phyloP scores from a whole-genome alignment of 2,888 invertebrate species.

The Cheilosia vulpina region DNA sequence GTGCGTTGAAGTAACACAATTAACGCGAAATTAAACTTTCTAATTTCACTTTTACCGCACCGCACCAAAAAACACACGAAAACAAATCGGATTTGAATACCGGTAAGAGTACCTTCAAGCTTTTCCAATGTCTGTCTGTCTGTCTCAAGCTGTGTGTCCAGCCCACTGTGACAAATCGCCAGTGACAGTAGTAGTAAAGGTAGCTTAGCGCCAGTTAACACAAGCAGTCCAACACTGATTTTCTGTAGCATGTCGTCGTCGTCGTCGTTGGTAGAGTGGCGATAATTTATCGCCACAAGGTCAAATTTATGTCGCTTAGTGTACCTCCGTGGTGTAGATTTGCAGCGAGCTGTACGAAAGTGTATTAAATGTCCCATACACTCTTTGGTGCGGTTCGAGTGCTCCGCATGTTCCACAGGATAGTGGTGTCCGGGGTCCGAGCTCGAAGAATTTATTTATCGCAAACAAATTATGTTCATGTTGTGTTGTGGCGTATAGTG shows the following conservation, averaged over 20 bases:
- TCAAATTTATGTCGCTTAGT: constrained; percentile 74
- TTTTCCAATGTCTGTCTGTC: neutral
- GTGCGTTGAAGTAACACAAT: constrained; percentile 57
- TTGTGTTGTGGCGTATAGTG: constrained; percentile 25
- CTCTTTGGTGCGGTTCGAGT: constrained; percentile 7
- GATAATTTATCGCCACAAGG: constrained; percentile 74
- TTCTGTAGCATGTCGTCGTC: constrained; percentile 59
- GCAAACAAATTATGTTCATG: constrained; percentile 71
- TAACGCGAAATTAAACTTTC: constrained; percentile 65
- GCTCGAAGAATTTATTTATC: constrained; percentile 63
- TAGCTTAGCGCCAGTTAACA: constrained; percentile 73
- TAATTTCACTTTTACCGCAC: constrained; percentile 67
- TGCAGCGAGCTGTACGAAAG: constrained; percentile 52
- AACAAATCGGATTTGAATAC: constrained; percentile 26
- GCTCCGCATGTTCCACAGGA: constrained; percentile 12
- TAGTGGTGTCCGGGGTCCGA: neutral
- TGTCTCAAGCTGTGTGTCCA: neutral
- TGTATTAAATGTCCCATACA: constrained; percentile 63
- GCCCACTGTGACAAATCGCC: constrained; percentile 64
- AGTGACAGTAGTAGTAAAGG: constrained; percentile 68
- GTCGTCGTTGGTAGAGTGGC: constrained; percentile 37
- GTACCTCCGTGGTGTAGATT: constrained; percentile 36
- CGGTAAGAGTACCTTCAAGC: neutral
- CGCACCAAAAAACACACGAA: neutral
- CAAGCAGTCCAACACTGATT: constrained; percentile 65